A percentile compares a stretch with the other conserved stretches of the same genome.
These are phyloP conservation scores for Cryptus armator DNA, from an alignment of 2,888 invertebrate species.

Conservation along the genomic window DNA sequence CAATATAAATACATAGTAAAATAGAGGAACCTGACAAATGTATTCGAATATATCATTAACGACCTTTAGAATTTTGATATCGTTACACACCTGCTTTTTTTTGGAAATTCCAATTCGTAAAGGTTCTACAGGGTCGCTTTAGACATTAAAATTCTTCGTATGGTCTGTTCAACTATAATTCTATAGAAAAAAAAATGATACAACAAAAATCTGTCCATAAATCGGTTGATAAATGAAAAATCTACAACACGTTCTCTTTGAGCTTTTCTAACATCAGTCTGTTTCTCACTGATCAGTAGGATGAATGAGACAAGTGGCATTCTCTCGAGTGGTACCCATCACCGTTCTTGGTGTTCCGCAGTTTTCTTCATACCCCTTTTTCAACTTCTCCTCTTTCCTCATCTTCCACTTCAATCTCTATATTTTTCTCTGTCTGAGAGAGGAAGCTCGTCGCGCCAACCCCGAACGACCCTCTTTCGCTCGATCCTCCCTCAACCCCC, in stretches of 20 bases:
- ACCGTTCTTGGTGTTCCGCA: slow-evolving; percentile 8
- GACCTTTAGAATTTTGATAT: too few relatives aligned
- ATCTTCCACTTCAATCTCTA: slow-evolving; percentile 37
- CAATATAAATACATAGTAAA: too few relatives aligned
- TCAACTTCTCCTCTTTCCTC: slow-evolving; percentile 6
- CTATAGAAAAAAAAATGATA: too few relatives aligned
- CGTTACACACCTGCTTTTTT: too few relatives aligned
- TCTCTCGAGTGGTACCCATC: slow-evolving; percentile 71
- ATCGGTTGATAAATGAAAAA: background rate
- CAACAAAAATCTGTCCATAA: background rate
- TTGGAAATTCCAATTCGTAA: too few relatives aligned
- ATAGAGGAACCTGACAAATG: too few relatives aligned
- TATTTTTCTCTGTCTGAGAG: slow-evolving; percentile 20
- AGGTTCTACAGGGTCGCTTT: too few relatives aligned
- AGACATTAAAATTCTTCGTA: too few relatives aligned
- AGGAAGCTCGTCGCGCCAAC: slow-evolving; percentile 21
- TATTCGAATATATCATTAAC: too few relatives aligned
- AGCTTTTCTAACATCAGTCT: background rate
- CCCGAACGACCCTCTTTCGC: slow-evolving; percentile 32
- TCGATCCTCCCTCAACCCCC: background rate
- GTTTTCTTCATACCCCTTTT: slow-evolving; percentile 22
- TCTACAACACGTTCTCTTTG: background rate
- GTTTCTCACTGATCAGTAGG: slow-evolving; percentile 68
- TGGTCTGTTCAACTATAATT: too few relatives aligned
- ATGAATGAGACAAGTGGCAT: slow-evolving; percentile 75